Percentiles rank a stretch among this genome's conserved stretches.
phyloP scores from a whole-genome alignment of 2,113 vertebrate species.

The Bagarius yarrelli region DNA sequence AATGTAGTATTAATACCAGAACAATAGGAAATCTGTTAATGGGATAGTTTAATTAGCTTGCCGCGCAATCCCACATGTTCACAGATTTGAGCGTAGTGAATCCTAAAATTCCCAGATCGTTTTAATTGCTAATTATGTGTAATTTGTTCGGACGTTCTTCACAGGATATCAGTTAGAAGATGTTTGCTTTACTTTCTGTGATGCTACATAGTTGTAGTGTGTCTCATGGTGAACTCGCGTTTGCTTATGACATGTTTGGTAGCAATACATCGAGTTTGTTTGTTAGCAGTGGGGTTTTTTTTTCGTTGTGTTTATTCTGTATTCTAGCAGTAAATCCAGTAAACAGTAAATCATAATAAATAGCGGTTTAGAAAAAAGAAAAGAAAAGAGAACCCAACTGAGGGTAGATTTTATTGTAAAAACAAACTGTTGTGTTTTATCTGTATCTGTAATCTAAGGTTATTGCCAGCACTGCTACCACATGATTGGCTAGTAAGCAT shows the following conservation, averaged over 20 bases:
- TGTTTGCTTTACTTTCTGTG: not conserved
- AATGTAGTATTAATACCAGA: slow-evolving; percentile 24
- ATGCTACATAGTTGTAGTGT: not conserved
- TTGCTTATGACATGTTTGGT: too few relatives aligned
- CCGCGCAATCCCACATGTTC: not conserved
- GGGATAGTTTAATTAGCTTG: not conserved
- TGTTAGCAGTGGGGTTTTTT: not conserved
- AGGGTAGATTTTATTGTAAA: not conserved
- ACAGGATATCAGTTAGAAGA: not conserved
- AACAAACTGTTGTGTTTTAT: not conserved
- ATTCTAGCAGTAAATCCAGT: not conserved
- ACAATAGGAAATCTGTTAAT: slow-evolving; percentile 2
- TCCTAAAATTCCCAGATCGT: not conserved
- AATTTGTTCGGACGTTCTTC: not conserved
- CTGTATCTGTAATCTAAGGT: not conserved
- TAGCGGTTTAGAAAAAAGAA: not conserved
- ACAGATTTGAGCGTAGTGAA: not conserved
- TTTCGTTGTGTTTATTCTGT: not conserved
- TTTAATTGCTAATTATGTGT: not conserved
- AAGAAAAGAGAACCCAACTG: too few relatives aligned
- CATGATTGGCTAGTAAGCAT: not conserved
- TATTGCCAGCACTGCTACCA: not conserved
- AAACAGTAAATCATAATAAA: too few relatives aligned
- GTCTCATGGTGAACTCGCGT: not conserved
- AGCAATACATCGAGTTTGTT: not conserved